Conservation (phyloP, 2,797 vertebrate species). For the Lateolabrax maculatus region DNA sequence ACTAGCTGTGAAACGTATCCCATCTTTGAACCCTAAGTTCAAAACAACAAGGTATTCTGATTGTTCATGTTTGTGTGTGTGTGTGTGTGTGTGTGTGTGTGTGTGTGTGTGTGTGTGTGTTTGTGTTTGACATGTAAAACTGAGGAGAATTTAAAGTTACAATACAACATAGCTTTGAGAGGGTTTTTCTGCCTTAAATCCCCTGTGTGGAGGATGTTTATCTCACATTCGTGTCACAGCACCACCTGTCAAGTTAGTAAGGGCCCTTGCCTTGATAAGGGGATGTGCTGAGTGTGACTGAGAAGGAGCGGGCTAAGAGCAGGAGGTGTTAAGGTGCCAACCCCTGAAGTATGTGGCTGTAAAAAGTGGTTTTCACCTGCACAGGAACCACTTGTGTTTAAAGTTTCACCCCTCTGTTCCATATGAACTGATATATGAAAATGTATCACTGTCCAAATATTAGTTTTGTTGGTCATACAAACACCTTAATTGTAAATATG, state of each 20-base stretch:
- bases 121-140: too few relatives aligned
- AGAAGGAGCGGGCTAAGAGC: not conserved
- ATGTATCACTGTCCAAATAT: not conserved
- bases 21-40: not conserved
- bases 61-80: not conserved
- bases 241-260: constrained; percentile 18
- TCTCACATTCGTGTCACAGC: constrained; percentile 12
- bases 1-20: not conserved
- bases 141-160: not conserved
- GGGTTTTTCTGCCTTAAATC: constrained; percentile 11
- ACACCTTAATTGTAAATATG: not conserved
- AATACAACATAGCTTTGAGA: not conserved
- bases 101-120: too few relatives aligned
- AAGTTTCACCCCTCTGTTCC: not conserved
- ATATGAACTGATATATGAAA: not conserved
- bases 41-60: not conserved
- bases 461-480: not conserved
- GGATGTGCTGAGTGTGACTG: not conserved
- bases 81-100: too few relatives aligned
- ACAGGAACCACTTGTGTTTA: not conserved
- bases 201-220: constrained; percentile 8
- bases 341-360: not conserved
- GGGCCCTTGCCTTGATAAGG: constrained; percentile 10
- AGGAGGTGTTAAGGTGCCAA: not conserved
- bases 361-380: not conserved